phyloP scores from a whole-genome alignment of 2,113 vertebrate genomes.

The Physeter macrocephalus region DNA sequence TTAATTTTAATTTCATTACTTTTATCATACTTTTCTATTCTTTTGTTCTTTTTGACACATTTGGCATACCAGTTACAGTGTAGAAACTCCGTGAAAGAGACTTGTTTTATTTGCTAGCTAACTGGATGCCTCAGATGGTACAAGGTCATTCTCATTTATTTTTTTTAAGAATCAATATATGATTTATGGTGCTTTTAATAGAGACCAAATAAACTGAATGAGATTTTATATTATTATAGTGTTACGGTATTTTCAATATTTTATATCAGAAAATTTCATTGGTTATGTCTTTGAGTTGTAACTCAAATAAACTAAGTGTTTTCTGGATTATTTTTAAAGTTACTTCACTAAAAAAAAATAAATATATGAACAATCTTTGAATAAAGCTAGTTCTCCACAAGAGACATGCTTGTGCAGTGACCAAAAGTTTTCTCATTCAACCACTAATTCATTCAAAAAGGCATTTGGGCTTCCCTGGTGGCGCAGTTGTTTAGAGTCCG shows the following conservation, averaged over 20 bases:
- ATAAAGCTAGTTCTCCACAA: background rate
- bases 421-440: background rate
- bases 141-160: constrained; percentile 32
- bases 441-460: background rate
- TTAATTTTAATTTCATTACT: background rate
- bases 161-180: constrained; percentile 45
- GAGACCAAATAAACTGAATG: constrained; percentile 9
- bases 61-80: background rate
- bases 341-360: background rate
- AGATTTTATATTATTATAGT: constrained; percentile 10
- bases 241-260: constrained; percentile 25
- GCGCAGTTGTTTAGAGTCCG: no score
- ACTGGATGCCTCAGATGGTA: background rate
- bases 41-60: background rate
- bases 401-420: background rate
- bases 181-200: constrained; percentile 46
- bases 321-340: background rate
- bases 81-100: background rate
- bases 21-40: background rate
- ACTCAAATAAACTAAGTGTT: background rate
- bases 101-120: background rate
- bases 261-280: background rate
- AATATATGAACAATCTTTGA: background rate
- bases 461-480: no score
- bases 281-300: background rate